phyloP scores from a whole-genome alignment of 2,797 vertebrate genomes.

The Mico argentatus region DNA sequence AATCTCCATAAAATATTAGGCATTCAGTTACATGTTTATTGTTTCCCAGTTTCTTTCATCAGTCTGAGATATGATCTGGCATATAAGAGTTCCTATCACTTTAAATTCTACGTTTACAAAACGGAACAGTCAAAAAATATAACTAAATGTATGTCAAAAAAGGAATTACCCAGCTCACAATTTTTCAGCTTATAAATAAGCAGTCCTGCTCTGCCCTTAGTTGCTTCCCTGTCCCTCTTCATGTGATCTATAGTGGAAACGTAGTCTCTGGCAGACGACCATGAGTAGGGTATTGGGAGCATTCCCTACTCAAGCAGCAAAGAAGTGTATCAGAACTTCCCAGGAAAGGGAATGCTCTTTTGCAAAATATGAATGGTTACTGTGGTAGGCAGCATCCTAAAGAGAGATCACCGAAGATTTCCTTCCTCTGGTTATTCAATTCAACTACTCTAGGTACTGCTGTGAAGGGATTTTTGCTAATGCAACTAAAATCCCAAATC shows the following conservation, averaged over 20 bases:
- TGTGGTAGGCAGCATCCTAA: background rate
- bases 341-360: background rate
- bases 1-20: background rate
- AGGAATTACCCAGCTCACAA: background rate
- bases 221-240: background rate
- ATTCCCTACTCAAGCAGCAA: background rate
- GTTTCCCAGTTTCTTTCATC: background rate
- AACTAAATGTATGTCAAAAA: background rate
- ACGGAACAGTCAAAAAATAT: background rate
- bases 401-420: background rate
- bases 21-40: constrained; percentile 4
- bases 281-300: background rate
- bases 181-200: background rate
- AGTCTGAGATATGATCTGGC: background rate
- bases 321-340: background rate
- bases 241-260: background rate
- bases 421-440: background rate
- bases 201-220: background rate
- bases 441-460: background rate
- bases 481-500: background rate
- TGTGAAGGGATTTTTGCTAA: background rate
- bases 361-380: background rate
- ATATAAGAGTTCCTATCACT: background rate
- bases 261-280: background rate
- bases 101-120: constrained; percentile 13